phyloP scores from a whole-genome alignment of 2,113 vertebrate genomes.

The Anser cygnoides region DNA sequence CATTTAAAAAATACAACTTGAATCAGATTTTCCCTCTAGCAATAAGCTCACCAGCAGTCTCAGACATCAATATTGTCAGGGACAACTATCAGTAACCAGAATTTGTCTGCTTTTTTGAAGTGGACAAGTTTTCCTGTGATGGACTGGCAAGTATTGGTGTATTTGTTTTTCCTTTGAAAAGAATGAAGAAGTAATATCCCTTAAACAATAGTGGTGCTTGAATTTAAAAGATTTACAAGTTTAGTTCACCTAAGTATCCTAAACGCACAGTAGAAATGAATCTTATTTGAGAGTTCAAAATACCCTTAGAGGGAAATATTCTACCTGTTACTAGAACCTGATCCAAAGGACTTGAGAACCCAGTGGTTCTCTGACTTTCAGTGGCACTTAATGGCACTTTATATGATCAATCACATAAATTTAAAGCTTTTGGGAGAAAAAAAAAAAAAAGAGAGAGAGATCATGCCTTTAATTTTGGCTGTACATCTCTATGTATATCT shows the following conservation, averaged over 20 bases:
- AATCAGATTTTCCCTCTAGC: background rate
- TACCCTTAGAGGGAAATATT: background rate
- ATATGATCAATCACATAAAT: background rate
- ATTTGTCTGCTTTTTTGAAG: background rate
- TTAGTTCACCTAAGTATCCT: background rate
- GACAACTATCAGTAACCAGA: background rate
- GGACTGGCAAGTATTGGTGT: background rate
- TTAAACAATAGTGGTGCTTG: background rate
- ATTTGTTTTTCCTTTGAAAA: background rate
- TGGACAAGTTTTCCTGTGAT: background rate
- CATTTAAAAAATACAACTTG: background rate
- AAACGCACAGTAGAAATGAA: background rate
- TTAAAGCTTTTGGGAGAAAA: background rate
- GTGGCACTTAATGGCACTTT: background rate
- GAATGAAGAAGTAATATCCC: background rate
- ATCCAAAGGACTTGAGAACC: background rate
- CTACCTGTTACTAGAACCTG: background rate
- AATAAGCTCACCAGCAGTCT: background rate
- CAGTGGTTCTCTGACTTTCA: background rate
- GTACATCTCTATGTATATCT: background rate
- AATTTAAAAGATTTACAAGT: background rate
- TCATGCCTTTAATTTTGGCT: constrained; percentile 6
- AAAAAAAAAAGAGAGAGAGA: background rate
- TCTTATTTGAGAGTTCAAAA: background rate
- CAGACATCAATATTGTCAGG: background rate